Evolutionary conservation across 2,113 vertebrate genomes (phyloP), one percentile per base, ranked within the genome.

Genomic region (Asarcornis scutulata): DNA sequence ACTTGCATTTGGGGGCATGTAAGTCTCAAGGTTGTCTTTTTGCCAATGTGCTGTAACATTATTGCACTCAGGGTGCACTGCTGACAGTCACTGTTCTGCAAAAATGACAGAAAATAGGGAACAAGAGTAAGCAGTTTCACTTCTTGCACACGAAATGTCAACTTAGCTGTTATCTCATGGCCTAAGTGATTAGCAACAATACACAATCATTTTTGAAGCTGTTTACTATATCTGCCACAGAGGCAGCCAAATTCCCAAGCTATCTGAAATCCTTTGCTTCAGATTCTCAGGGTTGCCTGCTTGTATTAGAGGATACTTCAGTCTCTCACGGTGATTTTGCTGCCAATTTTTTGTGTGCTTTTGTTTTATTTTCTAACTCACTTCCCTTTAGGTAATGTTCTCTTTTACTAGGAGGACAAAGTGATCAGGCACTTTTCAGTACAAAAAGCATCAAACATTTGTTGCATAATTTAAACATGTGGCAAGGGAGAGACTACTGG

Each of bases 381-480:
- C 67, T 53, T 95, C 84, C 59, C 86, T 95, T 88, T 94, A 86
- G 96, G 73, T 75, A 72, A 50, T 26, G 52, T 42, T 95, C 71
- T 72, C 77, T 68, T 95, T 89, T 86, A 89, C 80, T 82, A 94
- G 38, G 31, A 73, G 55, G 76, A 92, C 75, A 72, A 95, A 95
- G 50, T 27, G 66, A 95, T 94, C 34, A 38, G 85, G 80, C 44
- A 89, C 60, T 91, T 96, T 93, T 96, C 80, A 91, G 83, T 44
- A 78, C 68, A 91, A 95, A 96, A 95, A 96, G 66, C 50, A 85
- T 88, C 77, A 95, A 94, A 78, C 56, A 93, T 89, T 88, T 89
- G 89, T 71, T 97, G 88, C 88, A 96, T 96, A 95, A 97, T 95
- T 97, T 93, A 96, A 93, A 93, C 48, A 16, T 66, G 59, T 72